Conservation (phyloP, 2,888 invertebrate genomes). For the Laothoe populi region DNA sequence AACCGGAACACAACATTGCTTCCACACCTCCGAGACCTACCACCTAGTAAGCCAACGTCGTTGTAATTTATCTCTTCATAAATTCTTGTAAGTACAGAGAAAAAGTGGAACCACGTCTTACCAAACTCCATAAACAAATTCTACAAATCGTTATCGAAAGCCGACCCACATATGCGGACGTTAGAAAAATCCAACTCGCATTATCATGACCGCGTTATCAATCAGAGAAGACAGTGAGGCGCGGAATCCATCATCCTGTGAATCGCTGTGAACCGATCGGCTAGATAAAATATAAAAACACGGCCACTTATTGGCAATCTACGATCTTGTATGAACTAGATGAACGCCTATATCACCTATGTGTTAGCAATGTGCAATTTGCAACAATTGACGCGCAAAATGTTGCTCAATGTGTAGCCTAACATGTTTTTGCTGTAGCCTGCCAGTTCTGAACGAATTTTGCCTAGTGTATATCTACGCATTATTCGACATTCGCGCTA, state of each 20-base stretch:
- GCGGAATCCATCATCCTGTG: constrained; percentile 34
- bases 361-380: background rate
- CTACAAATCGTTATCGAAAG: constrained; percentile 24
- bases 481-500: too few species aligned
- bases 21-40: too few species aligned
- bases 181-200: constrained; percentile 38
- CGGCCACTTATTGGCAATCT: background rate
- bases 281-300: constrained; percentile 30
- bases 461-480: too few species aligned
- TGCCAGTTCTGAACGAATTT: too few species aligned
- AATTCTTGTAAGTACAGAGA: too few species aligned
- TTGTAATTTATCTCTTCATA: too few species aligned
- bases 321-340: constrained; percentile 5
- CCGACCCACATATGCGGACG: constrained; percentile 26
- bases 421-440: too few species aligned
- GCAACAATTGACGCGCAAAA: background rate
- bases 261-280: constrained; percentile 37
- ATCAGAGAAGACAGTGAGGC: constrained; percentile 38
- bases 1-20: too few species aligned
- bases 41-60: too few species aligned
- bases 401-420: background rate
- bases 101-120: background rate
- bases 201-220: constrained; percentile 44
- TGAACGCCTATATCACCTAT: background rate
- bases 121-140: background rate